Evolutionary conservation across 2,888 invertebrate genomes (phyloP).

Genomic region (Phortica okadai): DNA sequence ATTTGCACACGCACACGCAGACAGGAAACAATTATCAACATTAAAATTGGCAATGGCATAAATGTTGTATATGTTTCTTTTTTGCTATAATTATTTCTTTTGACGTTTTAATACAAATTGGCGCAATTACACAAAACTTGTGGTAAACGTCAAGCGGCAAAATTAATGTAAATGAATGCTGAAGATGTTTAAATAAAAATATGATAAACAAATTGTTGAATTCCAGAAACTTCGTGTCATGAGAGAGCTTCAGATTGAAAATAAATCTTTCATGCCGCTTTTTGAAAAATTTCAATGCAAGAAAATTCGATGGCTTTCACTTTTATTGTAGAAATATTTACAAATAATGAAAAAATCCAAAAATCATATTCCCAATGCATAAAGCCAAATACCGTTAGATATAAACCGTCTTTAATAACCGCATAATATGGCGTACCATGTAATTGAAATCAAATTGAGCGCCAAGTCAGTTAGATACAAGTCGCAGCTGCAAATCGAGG

Average conservation of each 20-base stretch:
- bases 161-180: no score
- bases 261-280: no score
- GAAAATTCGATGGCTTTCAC: no score
- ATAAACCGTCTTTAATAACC: neutral
- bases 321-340: no score
- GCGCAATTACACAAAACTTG: neutral
- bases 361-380: neutral
- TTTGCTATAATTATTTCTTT: neutral
- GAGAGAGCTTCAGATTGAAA: no score
- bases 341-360: no score
- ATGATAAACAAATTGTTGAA: no score
- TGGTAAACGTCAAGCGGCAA: no score
- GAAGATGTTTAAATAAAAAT: no score
- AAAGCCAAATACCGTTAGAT: neutral
- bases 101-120: neutral
- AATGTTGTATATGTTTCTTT: neutral
- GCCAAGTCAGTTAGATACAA: neutral
- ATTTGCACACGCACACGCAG: neutral
- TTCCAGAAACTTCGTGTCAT: no score
- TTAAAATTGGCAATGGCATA: slow-evolving; percentile 9
- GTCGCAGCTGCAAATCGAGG: slow-evolving; percentile 17
- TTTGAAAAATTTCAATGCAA: no score
- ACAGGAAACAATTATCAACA: slow-evolving; percentile 25
- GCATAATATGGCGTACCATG: neutral
- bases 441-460: slow-evolving; percentile 9